phyloP scores from a whole-genome alignment of 1,140 invertebrate species.

The Leptinotarsa texana region DNA sequence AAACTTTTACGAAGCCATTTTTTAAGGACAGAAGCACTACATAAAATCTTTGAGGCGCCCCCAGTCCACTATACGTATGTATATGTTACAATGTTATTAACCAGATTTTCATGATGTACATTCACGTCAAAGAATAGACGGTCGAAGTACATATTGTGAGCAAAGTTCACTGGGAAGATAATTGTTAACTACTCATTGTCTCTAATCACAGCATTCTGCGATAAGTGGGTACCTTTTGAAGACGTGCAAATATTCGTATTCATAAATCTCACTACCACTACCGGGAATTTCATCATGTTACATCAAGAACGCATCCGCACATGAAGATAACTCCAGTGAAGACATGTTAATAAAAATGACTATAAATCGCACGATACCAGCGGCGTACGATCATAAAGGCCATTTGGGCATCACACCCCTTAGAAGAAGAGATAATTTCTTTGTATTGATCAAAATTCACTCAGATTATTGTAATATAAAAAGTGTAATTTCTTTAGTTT shows the following conservation, averaged over 20 bases:
- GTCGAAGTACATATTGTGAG: not conserved
- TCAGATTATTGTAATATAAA: no score
- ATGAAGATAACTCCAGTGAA: not conserved
- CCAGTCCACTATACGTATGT: no score
- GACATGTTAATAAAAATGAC: constrained; percentile 4
- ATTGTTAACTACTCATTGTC: not conserved
- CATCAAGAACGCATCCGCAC: not conserved
- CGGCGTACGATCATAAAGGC: not conserved
- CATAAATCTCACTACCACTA: not conserved
- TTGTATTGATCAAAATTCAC: no score
- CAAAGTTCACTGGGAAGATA: not conserved
- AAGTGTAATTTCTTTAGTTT: no score
- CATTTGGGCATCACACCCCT: no score
- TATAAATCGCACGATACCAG: not conserved
- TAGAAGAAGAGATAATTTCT: no score
- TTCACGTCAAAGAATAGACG: no score
- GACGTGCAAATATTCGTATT: not conserved
- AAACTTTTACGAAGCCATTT: no score
- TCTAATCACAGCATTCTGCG: constrained; percentile 2
- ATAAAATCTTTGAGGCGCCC: no score
- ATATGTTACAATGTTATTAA: no score
- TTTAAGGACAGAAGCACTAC: no score
- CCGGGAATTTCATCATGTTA: constrained; percentile 2
- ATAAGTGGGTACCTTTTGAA: not conserved
- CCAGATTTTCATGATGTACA: no score